Percentiles rank a stretch among this genome's conserved stretches.
phyloP scores from a whole-genome alignment of 2,797 vertebrate species.

The Anguilla pacifica region DNA sequence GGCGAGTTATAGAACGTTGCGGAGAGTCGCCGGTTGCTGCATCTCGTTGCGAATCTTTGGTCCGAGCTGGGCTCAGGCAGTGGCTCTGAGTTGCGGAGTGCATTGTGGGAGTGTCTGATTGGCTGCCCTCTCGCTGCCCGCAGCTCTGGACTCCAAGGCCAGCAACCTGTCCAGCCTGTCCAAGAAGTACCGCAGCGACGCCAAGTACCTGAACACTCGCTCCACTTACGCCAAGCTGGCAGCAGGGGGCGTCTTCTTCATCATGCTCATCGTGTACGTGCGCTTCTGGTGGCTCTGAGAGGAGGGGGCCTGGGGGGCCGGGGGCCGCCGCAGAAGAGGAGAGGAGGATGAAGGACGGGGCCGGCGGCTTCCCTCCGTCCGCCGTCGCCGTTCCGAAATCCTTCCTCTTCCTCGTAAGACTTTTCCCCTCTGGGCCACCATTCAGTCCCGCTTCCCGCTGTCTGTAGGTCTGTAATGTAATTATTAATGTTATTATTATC shows the following conservation, averaged over 20 bases:
- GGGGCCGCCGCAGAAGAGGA: constrained; percentile 8
- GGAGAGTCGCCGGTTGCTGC: too few relatives aligned
- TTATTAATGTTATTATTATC: constrained; percentile 53
- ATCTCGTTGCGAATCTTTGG: too few relatives aligned
- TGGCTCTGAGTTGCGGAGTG: too few relatives aligned
- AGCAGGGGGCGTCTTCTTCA: constrained; percentile 92
- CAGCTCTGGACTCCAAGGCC: constrained; percentile 96
- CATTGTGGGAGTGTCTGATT: constrained; percentile 14
- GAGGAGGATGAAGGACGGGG: constrained; percentile 38
- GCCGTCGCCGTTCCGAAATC: constrained; percentile 49
- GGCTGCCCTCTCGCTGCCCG: constrained; percentile 21
- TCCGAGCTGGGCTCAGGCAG: too few relatives aligned
- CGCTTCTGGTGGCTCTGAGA: constrained; percentile 99
- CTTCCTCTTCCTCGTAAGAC: constrained; percentile 54
- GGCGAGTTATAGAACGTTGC: too few relatives aligned
- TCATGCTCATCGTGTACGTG: constrained; percentile 97
- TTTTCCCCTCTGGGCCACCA: constrained; percentile 49
- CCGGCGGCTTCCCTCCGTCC: constrained; percentile 36
- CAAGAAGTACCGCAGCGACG: constrained; percentile 96
- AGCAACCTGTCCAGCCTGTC: constrained; percentile 95
- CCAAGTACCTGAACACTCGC: constrained; percentile 97
- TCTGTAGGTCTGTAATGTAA: constrained; percentile 55
- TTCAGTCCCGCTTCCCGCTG: constrained; percentile 52
- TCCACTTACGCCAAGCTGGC: constrained; percentile 98
- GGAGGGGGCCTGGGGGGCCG: neutral